These are phyloP conservation scores for Caenorhabditis latens DNA, from an alignment of 1,140 invertebrate species.

Conservation along the genomic window DNA sequence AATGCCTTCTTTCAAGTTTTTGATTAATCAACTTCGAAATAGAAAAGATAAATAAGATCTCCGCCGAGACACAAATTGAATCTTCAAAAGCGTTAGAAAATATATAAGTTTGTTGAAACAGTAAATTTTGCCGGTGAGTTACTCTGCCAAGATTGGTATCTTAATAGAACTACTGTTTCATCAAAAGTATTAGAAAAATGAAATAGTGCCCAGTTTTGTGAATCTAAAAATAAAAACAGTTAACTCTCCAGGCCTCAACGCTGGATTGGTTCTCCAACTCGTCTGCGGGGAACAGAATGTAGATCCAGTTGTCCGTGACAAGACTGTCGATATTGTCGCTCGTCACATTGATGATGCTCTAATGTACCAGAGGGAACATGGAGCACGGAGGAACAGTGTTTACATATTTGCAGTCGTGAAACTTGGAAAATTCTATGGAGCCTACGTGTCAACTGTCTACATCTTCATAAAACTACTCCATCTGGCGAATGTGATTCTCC, in stretches of 20 bases:
- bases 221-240: constrained; percentile 8
- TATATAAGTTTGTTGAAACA: no score
- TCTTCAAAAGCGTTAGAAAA: no score
- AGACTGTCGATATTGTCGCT: constrained; percentile 74
- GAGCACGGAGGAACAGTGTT: constrained; percentile 69
- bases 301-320: constrained; percentile 73
- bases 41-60: no score
- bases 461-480: constrained; percentile 79
- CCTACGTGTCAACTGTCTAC: constrained; percentile 77
- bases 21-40: no score
- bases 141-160: no score
- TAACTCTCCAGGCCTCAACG: constrained; percentile 73
- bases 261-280: constrained; percentile 73
- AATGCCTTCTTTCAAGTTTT: no score
- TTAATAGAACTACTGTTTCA: no score
- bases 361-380: constrained; percentile 75
- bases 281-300: constrained; percentile 77
- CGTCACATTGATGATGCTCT: constrained; percentile 77
- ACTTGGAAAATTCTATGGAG: constrained; percentile 79
- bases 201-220: no score
- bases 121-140: no score
- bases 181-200: no score
- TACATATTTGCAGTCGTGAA: constrained; percentile 73
- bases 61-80: no score
- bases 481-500: constrained; percentile 80